Evolutionary conservation across 2,888 invertebrate genomes (phyloP).

Genomic region (Argyresthia goedartella): DNA sequence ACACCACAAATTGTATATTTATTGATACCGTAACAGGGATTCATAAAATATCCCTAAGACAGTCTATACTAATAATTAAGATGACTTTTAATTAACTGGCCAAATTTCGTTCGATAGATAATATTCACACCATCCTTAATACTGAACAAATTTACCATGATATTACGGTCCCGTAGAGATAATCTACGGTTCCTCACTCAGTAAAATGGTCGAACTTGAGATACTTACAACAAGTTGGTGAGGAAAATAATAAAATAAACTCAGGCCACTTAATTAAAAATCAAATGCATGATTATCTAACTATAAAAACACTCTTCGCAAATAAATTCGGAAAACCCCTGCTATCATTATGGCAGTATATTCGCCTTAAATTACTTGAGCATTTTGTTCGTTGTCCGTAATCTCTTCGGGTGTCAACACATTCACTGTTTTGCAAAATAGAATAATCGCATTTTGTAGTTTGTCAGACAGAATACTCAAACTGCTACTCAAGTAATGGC

Average conservation of each 20-base stretch:
- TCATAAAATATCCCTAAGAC: neutral
- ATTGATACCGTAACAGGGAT: neutral
- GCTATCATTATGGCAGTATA: constrained; percentile 35
- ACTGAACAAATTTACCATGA: neutral
- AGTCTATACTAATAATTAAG: too few relatives aligned
- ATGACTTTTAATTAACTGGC: too few relatives aligned
- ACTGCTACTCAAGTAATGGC: too few relatives aligned
- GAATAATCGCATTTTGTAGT: too few relatives aligned
- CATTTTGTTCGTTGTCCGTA: constrained; percentile 46
- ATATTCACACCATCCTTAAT: neutral
- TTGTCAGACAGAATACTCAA: too few relatives aligned
- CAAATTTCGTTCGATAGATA: neutral
- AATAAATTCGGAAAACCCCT: constrained; percentile 4
- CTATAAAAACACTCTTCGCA: constrained; percentile 4
- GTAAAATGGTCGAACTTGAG: too few relatives aligned
- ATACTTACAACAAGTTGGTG: too few relatives aligned
- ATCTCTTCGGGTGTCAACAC: constrained; percentile 59
- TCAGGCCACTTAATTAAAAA: too few relatives aligned
- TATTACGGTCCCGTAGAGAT: too few relatives aligned
- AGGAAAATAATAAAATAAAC: too few relatives aligned
- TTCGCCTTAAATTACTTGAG: constrained; percentile 64
- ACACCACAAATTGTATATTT: neutral
- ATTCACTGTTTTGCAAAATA: constrained; percentile 52
- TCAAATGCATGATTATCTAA: too few relatives aligned
- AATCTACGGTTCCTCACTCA: too few relatives aligned